Base-by-base conservation (phyloP, 2,797 vertebrate genomes). In the Microhierax caerulescens region DNA sequence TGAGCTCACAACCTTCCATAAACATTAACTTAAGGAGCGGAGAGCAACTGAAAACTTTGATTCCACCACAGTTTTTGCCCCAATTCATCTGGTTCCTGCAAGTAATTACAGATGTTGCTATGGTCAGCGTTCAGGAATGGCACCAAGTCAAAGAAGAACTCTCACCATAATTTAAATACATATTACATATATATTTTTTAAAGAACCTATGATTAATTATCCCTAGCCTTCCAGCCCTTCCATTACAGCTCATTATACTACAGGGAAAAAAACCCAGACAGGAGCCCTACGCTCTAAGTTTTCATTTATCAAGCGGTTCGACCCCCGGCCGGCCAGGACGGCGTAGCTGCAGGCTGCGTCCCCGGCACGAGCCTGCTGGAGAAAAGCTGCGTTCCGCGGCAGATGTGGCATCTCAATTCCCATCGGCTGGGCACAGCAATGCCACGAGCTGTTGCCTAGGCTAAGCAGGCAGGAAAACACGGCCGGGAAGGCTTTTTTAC, bases 301-400 rank as follows among this genome's bases (percentile, higher is more conserved):
- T 54, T 28, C 16, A 2, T 59, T 69, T 50, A 32, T 18, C n/a
- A 7, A 47, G 37, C 2, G 50, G 21, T 61, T 73, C 10, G 8
- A 41, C 34, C 28, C 25, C 1, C 2, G 23, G 59, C 21, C 30
- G 43, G 70, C 20, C 6, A 57, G 37, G 11, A 21, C 0, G 15
- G 51, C 9, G 9, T 5, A 25, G 70, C 63, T 17, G 51, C 34
- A 16, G 67, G 5, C 28, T 0, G 36, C 47, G 72, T 10, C n/a
- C 65, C 34, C 36, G 5, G 22, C 22, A 4, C 1, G 14, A 64
- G 51, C 5, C 19, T 1, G 4, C 30, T 8, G 51, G 2, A 30
- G 61, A 24, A 50, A 22, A 22, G 43, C 47, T 7, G 41, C 68
- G 5, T 8, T 10, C 32, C 41, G 34, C 1, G 19, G 22, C 80